Percentiles rank a stretch among this genome's conserved stretches.
These are phyloP conservation scores for Triplophysa dalaica DNA, from an alignment of 2,113 vertebrate species.

Conservation along the genomic window DNA sequence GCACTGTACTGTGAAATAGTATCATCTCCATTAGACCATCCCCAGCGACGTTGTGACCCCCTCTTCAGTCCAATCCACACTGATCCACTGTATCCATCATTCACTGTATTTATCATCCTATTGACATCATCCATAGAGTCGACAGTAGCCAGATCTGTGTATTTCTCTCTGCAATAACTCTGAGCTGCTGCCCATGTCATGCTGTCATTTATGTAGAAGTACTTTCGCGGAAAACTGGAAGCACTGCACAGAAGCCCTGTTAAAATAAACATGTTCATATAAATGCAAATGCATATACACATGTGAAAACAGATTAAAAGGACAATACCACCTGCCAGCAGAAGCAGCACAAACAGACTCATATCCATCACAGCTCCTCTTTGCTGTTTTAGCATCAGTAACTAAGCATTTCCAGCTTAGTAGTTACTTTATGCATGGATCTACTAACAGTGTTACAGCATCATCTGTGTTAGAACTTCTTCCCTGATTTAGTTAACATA, in stretches of 20 bases:
- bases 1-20: background rate
- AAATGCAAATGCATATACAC: too few relatives aligned
- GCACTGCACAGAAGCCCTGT: background rate
- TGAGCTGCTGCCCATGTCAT: constrained; percentile 30
- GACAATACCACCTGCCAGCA: background rate
- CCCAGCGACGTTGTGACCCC: background rate
- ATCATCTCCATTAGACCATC: constrained; percentile 26
- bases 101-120: background rate
- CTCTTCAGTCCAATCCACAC: constrained; percentile 48
- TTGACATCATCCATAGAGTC: background rate
- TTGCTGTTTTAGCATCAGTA: too few relatives aligned
- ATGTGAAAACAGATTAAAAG: background rate
- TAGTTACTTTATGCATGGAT: too few relatives aligned
- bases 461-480: too few relatives aligned
- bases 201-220: background rate
- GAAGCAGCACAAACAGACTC: background rate
- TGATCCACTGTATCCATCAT: background rate
- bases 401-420: too few relatives aligned
- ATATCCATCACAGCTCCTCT: background rate
- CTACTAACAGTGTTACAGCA: too few relatives aligned
- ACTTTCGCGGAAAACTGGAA: background rate
- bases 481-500: too few relatives aligned
- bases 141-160: constrained; percentile 27
- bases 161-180: constrained; percentile 28
- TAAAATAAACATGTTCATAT: too few relatives aligned